A percentile compares a stretch with the other conserved stretches of the same genome.
These are phyloP conservation scores for Acrobasis repandana DNA, from an alignment of 2,888 invertebrate genomes.

Conservation along the genomic window DNA sequence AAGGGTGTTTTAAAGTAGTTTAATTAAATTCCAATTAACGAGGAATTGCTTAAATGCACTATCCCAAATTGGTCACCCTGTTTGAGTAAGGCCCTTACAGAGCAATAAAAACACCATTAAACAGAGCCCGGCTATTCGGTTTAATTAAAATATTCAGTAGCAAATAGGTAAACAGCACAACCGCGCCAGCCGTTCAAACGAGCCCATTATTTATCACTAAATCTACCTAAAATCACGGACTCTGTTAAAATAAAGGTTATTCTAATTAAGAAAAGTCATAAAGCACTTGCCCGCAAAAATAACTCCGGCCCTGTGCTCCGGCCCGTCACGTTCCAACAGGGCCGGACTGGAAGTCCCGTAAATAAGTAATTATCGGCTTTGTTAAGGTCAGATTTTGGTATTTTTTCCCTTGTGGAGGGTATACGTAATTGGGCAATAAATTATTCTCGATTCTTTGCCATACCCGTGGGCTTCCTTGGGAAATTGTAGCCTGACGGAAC, in stretches of 20 bases:
- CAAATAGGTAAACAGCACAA: conserved; percentile 12
- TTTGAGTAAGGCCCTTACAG: conserved; percentile 7
- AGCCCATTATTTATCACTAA: conserved; percentile 13
- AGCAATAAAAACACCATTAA: conserved; percentile 7
- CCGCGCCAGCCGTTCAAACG: background rate
- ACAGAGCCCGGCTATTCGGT: background rate
- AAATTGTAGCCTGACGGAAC: conserved; percentile 38
- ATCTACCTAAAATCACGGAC: conserved; percentile 1
- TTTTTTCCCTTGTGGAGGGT: conserved; percentile 51
- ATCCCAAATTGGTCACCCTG: background rate
- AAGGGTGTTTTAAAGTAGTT: background rate
- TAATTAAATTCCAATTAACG: background rate
- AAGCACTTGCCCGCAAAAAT: conserved; percentile 38
- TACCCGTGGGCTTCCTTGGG: conserved; percentile 42
- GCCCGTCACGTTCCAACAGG: conserved; percentile 38
- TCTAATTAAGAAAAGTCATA: conserved; percentile 44
- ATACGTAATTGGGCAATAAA: conserved; percentile 64
- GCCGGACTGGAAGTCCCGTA: conserved; percentile 39
- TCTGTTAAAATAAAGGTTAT: conserved; percentile 18
- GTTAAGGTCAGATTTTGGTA: conserved; percentile 52
- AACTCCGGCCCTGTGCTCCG: conserved; percentile 20
- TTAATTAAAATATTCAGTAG: conserved; percentile 14
- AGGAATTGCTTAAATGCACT: background rate
- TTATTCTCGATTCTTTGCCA: conserved; percentile 56
- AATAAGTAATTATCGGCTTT: conserved; percentile 66